Evolutionary conservation across 2,113 vertebrate species (phyloP), one percentile per base, ranked within the genome.

Genomic region (Lipotes vexillifer): DNA sequence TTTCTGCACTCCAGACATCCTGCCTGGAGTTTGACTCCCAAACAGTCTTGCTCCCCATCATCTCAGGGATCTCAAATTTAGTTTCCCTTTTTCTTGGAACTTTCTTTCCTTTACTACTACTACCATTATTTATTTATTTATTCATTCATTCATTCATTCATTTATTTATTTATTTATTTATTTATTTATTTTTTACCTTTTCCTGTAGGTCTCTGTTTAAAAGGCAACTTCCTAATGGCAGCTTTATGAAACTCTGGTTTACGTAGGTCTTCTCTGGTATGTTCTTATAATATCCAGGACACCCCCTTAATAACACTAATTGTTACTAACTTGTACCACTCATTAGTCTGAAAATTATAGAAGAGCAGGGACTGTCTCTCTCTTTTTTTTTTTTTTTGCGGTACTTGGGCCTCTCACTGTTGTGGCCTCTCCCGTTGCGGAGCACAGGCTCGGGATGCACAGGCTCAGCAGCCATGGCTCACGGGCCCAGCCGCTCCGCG

Each of bases 401-500:
- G 46, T 13, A 49, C 12, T 0, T 0, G 46, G 46, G 2, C 46
- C 46, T 49, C 46, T 49, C 46, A 13, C 46, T 49, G 46, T 13
- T 49, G 46, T 49, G 46, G 46, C 46, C 46, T 49, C 46, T 49
- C 46, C 46, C 3, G 46, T 49, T 49, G 46, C 0, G 12, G 12
- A 49, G 46, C 46, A 3, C 46, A 49, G 46, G 46, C 46, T 49
- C 46, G 12, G 0, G 46, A 13, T 1, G 46, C 12, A 12, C 46
- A 13, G 46, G 46, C 46, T 49, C 46, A 49, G 46, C 11, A 2
- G 12, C 46, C 12, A 3, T 49, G 46, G 46, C 46, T 49, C 46
- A 49, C 2, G 12, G 46, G 12, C 12, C 46, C 0, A 49, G 46
- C 12, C 46, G 0, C 12, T 13, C 46, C 2, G 12, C 12, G 46